Percentiles rank a stretch among this genome's conserved stretches.
These are phyloP conservation scores for Alouatta palliata DNA, from an alignment of 2,113 vertebrate species.

Conservation along the genomic window DNA sequence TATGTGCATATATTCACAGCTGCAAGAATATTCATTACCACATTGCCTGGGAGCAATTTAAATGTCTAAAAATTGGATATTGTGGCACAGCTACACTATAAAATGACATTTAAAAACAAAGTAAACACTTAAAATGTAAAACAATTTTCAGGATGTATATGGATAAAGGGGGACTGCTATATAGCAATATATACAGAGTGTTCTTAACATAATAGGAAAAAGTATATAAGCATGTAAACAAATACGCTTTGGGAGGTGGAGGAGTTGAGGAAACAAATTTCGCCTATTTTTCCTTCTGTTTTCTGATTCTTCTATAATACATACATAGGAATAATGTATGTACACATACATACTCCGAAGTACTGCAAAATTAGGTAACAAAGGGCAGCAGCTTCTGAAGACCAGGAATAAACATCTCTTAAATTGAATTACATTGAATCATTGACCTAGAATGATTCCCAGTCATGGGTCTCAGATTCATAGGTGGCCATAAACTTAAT, in stretches of 20 bases:
- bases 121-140: neutral
- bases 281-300: neutral
- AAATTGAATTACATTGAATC: neutral
- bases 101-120: neutral
- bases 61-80: neutral
- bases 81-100: neutral
- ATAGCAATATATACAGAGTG: neutral
- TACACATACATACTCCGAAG: neutral
- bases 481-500: neutral
- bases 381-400: neutral
- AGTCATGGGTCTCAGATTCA: neutral
- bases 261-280: too few relatives aligned
- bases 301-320: neutral
- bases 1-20: neutral
- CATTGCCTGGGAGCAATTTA: neutral
- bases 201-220: neutral
- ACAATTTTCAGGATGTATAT: neutral
- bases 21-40: neutral
- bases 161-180: neutral
- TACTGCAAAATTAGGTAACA: neutral
- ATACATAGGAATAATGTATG: neutral
- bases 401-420: neutral
- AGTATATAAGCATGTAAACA: neutral
- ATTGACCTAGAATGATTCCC: neutral
- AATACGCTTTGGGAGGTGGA: neutral